Evolutionary conservation across 1,140 invertebrate genomes (phyloP).

Genomic region (Dendrolimus kikuchii): DNA sequence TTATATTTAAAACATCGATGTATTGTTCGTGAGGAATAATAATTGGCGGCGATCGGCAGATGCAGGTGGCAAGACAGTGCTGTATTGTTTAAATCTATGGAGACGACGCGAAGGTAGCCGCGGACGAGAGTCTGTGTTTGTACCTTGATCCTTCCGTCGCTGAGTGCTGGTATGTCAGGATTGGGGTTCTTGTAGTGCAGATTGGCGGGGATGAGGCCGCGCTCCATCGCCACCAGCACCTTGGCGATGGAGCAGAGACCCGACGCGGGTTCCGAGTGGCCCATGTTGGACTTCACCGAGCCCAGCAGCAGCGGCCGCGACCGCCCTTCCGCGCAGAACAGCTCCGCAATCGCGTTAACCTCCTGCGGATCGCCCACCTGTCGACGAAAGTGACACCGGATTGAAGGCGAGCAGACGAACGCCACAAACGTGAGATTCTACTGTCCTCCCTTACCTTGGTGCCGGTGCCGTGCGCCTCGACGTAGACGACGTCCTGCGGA

Average conservation of each 20-base stretch:
- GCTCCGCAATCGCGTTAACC: slow-evolving; percentile 91
- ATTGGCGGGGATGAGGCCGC: slow-evolving; percentile 89
- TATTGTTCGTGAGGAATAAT: too few species aligned
- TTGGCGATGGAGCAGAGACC: slow-evolving; percentile 93
- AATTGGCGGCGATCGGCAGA: too few species aligned
- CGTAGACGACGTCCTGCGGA: slow-evolving; percentile 86
- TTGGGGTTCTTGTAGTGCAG: slow-evolving; percentile 92
- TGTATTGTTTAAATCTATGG: too few species aligned
- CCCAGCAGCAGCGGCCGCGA: slow-evolving; percentile 89
- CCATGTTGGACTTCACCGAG: slow-evolving; percentile 98
- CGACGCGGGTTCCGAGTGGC: slow-evolving; percentile 96
- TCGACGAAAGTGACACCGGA: neutral
- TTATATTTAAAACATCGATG: too few species aligned
- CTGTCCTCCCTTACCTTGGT: slow-evolving; percentile 77
- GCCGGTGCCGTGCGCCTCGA: slow-evolving; percentile 97
- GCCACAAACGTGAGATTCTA: too few species aligned
- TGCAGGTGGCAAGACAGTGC: too few species aligned
- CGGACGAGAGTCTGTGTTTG: too few species aligned
- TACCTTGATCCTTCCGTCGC: slow-evolving; percentile 87
- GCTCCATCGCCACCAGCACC: slow-evolving; percentile 92
- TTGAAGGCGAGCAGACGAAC: too few species aligned
- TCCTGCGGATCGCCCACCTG: slow-evolving; percentile 94
- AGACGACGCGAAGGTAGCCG: too few species aligned
- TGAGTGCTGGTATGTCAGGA: slow-evolving; percentile 88
- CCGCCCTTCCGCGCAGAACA: slow-evolving; percentile 89